These are phyloP conservation scores for Triplophysa siluroides DNA, from an alignment of 2,113 vertebrate species.

Conservation along the genomic window DNA sequence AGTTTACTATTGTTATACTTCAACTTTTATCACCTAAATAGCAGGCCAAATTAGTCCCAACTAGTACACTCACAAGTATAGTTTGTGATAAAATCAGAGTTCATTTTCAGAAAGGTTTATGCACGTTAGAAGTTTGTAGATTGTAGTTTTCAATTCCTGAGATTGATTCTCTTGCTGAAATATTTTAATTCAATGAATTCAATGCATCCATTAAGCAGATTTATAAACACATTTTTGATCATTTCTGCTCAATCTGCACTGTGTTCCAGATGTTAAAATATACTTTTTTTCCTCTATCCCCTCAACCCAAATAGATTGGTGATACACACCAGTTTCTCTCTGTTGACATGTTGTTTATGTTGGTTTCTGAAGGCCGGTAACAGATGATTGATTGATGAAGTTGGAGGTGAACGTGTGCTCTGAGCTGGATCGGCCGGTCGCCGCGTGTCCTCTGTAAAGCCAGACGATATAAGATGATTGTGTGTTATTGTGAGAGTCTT, in stretches of 20 bases:
- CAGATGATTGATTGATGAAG: conserved; percentile 71
- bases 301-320: neutral
- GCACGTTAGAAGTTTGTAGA: too few relatives aligned
- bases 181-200: too few relatives aligned
- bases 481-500: conserved; percentile 66
- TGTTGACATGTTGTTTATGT: conserved; percentile 65
- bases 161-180: too few relatives aligned
- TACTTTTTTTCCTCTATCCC: neutral
- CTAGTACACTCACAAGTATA: too few relatives aligned
- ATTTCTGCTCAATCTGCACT: conserved; percentile 65
- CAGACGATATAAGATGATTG: conserved; percentile 71
- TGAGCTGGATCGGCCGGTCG: conserved; percentile 70
- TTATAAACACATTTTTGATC: conserved; percentile 38
- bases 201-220: too few relatives aligned
- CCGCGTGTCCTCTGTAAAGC: conserved; percentile 64
- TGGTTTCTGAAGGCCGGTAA: conserved; percentile 68
- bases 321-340: conserved; percentile 60
- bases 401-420: conserved; percentile 59
- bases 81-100: too few relatives aligned
- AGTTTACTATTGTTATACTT: too few relatives aligned
- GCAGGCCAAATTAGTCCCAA: too few relatives aligned
- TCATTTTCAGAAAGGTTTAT: too few relatives aligned
- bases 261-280: neutral
- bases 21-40: too few relatives aligned
- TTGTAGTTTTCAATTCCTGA: too few relatives aligned